Conservation (phyloP, 2,113 vertebrate genomes). For the Solea senegalensis region DNA sequence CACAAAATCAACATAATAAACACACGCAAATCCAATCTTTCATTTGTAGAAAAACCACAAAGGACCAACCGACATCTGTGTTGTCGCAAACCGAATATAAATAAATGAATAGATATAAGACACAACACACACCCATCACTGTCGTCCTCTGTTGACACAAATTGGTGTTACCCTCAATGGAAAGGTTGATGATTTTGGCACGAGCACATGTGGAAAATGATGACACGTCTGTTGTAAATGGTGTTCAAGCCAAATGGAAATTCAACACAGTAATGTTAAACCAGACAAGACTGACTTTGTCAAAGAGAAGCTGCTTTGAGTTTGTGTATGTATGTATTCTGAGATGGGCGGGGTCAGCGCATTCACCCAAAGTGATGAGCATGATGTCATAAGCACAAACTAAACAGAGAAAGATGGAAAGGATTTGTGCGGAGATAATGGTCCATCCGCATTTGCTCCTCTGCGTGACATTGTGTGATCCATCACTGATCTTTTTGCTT, state of each 20-base stretch:
- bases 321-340: slow-evolving; percentile 7
- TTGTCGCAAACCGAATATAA: neutral
- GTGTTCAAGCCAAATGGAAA: slow-evolving; percentile 17
- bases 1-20: neutral
- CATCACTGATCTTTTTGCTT: slow-evolving; percentile 32
- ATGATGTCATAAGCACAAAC: slow-evolving; percentile 51
- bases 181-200: slow-evolving; percentile 20
- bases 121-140: slow-evolving; percentile 7
- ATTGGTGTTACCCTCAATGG: neutral
- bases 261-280: slow-evolving; percentile 20
- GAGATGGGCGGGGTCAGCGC: neutral
- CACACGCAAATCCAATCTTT: neutral
- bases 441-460: slow-evolving; percentile 31
- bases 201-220: slow-evolving; percentile 21
- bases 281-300: neutral
- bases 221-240: slow-evolving; percentile 6
- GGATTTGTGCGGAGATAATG: slow-evolving; percentile 40
- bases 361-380: slow-evolving; percentile 33
- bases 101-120: neutral
- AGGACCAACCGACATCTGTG: neutral
- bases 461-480: slow-evolving; percentile 48
- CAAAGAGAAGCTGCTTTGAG: slow-evolving; percentile 8
- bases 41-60: slow-evolving; percentile 8
- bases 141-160: slow-evolving; percentile 18
- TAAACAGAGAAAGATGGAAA: slow-evolving; percentile 48